Evolutionary conservation across 1,140 invertebrate genomes (phyloP).

Genomic region (Sinella curviseta): DNA sequence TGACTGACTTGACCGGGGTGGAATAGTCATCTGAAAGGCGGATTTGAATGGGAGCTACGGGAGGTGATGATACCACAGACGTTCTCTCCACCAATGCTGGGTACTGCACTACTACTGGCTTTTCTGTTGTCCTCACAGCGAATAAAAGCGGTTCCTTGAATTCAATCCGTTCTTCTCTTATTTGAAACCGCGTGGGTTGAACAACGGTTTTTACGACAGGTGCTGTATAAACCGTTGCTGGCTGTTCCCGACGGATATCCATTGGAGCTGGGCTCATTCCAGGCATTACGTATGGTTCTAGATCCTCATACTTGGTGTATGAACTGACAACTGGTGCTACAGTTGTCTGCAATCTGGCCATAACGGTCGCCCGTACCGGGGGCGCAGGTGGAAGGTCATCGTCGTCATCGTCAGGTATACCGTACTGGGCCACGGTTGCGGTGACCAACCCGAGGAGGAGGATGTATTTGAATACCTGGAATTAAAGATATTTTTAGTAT

Average conservation of each 20-base stretch:
- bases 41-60: no score
- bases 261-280: background rate
- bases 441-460: background rate
- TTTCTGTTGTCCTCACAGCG: background rate
- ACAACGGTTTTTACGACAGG: background rate
- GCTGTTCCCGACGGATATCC: background rate
- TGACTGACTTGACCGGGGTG: background rate
- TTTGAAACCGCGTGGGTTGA: background rate
- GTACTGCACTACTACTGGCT: no score
- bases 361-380: background rate
- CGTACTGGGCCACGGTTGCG: constrained; percentile 12
- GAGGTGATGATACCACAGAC: no score
- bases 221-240: background rate
- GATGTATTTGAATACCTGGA: background rate
- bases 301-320: background rate
- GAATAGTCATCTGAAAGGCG: background rate
- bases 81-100: no score
- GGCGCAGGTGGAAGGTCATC: constrained; percentile 11
- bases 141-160: background rate
- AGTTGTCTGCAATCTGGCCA: background rate
- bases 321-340: background rate
- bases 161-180: background rate
- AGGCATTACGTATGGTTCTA: background rate
- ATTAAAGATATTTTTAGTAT: background rate
- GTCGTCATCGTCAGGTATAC: constrained; percentile 29